phyloP scores from a whole-genome alignment of 2,797 vertebrate genomes.

The Dermochelys coriacea region DNA sequence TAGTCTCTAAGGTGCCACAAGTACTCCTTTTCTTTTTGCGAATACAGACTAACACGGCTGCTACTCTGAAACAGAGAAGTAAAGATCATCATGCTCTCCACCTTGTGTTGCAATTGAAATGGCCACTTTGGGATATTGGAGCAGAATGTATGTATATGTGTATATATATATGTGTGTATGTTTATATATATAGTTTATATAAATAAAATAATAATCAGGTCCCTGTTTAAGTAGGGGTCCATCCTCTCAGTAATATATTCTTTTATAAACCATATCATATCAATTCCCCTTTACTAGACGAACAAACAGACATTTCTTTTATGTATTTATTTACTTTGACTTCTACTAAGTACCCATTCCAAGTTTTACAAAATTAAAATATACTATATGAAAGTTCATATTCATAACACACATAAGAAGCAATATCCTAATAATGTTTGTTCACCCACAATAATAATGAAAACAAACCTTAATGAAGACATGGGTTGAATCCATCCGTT shows the following conservation, averaged over 20 bases:
- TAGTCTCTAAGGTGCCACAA: too few species aligned
- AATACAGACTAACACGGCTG: too few species aligned
- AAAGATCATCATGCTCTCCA: slow-evolving; percentile 26
- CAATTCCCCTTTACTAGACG: neutral
- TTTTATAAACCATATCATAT: neutral
- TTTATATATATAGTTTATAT: too few species aligned
- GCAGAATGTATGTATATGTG: neutral
- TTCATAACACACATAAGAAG: neutral
- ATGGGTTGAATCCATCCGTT: neutral
- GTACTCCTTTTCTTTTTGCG: too few species aligned
- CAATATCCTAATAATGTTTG: slow-evolving; percentile 6
- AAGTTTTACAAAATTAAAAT: slow-evolving; percentile 17
- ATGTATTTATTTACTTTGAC: slow-evolving; percentile 36
- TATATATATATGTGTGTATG: too few species aligned
- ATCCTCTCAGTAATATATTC: neutral
- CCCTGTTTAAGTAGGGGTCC: neutral
- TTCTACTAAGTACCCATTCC: slow-evolving; percentile 18
- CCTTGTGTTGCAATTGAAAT: slow-evolving; percentile 27
- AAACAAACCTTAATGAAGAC: slow-evolving; percentile 19
- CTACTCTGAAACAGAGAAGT: neutral
- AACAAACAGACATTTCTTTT: neutral
- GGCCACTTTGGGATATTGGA: slow-evolving; percentile 19
- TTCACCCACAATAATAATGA: slow-evolving; percentile 1
- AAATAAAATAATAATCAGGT: too few species aligned
- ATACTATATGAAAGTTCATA: neutral